Base-by-base conservation (phyloP, 2,797 vertebrate genomes). In the Chromobotia macracanthus region DNA sequence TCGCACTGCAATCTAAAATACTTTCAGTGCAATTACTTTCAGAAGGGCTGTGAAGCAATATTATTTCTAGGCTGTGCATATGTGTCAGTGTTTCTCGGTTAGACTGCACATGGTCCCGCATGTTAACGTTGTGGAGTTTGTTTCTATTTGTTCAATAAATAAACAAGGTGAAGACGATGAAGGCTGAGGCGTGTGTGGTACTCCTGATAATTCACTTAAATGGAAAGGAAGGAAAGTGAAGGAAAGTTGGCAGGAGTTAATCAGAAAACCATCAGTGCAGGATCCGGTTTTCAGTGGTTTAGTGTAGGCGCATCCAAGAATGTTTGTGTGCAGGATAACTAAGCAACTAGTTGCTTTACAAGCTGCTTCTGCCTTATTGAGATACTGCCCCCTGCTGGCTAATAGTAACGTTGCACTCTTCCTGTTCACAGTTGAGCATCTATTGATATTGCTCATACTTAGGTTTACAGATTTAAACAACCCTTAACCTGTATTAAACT, bases 381-480 rank as follows among this genome's bases (percentile, higher is more conserved):
- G 38, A 75, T 72, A 89, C 86, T 91, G 90, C 91, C 91, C 89
- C 79, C 92, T 88, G 74, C 72, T 86, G 92, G n/a, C 80, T 1
- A 73, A n/a, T n/a, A 78, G 3, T 2, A 65, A 80, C 35, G 83
- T 58, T 81, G 48, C 85, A 90, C 41, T 60, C 19, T 46, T 31
- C 31, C 25, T 18, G 35, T 58, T 21, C 55, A 15, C 0, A 4
- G 13, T 50, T 48, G n/a, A n/a, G n/a, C 12, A 2, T 50, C 18
- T 38, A 9, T 38, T 38, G 35, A 38, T 38, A 6, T 38, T 38
- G 6, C 35, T 31, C 31, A 38, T 6, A 38, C 35, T 38, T 38
- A 6, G 35, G 7, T 38, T 38, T 38, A 38, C 35, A 38, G 6
- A 38, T 8, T 38, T 6, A 5, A 31, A 38, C 35, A 38, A 38